Percentiles rank a stretch among this genome's conserved stretches.
These are phyloP conservation scores for Mercenaria mercenaria DNA, from an alignment of 1,140 invertebrate genomes.

Conservation along the genomic window DNA sequence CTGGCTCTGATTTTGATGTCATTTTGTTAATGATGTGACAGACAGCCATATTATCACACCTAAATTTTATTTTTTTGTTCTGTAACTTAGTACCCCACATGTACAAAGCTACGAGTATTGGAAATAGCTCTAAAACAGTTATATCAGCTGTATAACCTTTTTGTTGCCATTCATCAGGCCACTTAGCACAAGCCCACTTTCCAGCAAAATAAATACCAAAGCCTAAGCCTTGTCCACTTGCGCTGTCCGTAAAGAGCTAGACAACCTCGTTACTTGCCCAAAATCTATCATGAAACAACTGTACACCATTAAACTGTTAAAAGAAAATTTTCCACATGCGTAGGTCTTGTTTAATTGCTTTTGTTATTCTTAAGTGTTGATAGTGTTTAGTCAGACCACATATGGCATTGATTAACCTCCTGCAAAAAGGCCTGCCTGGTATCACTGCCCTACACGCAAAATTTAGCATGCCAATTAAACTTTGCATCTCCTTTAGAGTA, in stretches of 20 bases:
- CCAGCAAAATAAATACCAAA: slow-evolving; percentile 1
- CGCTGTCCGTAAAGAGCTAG: slow-evolving; percentile 62
- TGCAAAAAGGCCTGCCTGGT: slow-evolving; percentile 49
- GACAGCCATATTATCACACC: slow-evolving; percentile 13
- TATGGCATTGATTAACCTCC: slow-evolving; percentile 43
- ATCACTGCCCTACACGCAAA: slow-evolving; percentile 59
- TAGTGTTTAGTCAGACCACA: slow-evolving; percentile 35
- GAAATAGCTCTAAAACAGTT: slow-evolving; percentile 59
- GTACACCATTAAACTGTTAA: slow-evolving; percentile 37
- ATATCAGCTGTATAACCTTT: slow-evolving; percentile 50
- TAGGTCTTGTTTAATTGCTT: slow-evolving; percentile 10
- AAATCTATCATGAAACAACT: slow-evolving; percentile 43
- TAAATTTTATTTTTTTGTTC: slow-evolving; percentile 45
- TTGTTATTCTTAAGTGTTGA: slow-evolving; percentile 53
- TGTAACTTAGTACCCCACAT: neutral
- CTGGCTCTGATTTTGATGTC: neutral
- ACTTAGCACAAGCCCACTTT: neutral
- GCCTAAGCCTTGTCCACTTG: slow-evolving; percentile 10
- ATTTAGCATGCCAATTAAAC: slow-evolving; percentile 60
- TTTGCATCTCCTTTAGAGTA: slow-evolving; percentile 66
- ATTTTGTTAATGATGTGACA: neutral
- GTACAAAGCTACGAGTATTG: neutral
- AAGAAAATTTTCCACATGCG: slow-evolving; percentile 60
- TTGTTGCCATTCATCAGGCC: slow-evolving; percentile 13
- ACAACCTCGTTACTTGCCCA: slow-evolving; percentile 41